These are phyloP conservation scores for Bursaphelenchus okinawaensis DNA, from an alignment of 2,888 invertebrate genomes.

Conservation along the genomic window DNA sequence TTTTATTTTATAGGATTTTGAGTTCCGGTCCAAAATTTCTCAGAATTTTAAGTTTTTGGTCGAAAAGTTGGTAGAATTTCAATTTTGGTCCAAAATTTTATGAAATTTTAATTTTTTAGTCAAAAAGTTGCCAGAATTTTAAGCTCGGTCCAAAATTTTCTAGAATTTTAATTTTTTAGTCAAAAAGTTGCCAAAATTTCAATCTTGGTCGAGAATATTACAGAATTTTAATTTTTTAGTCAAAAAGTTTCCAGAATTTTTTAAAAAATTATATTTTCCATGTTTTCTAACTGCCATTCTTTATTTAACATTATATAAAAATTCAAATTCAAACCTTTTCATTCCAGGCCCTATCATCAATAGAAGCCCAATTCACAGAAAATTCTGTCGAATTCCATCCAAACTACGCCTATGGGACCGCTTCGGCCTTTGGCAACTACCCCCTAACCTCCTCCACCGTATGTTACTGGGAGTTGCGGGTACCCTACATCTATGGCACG, in stretches of 20 bases:
- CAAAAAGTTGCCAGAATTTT: too few relatives aligned
- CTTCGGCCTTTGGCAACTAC: constrained; percentile 28
- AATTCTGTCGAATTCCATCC: constrained; percentile 33
- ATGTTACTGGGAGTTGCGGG: constrained; percentile 40
- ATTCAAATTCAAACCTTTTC: not conserved
- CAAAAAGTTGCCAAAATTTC: not conserved
- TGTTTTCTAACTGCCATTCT: too few relatives aligned
- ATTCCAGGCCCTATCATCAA: not conserved
- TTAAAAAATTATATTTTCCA: not conserved
- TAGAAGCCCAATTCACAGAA: not conserved
- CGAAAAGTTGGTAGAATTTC: too few relatives aligned
- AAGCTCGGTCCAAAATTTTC: not conserved
- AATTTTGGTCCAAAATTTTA: too few relatives aligned
- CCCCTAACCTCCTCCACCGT: constrained; percentile 22
- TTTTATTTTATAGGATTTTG: too few relatives aligned
- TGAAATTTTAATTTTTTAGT: too few relatives aligned
- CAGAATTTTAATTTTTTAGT: not conserved
- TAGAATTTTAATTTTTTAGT: not conserved
- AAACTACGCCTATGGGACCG: constrained; percentile 34
- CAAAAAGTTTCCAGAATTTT: too few relatives aligned
- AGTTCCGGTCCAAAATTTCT: too few relatives aligned
- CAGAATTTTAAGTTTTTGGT: too few relatives aligned
- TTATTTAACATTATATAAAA: not conserved
- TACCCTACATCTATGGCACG: constrained; percentile 33
- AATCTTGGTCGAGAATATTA: not conserved